Evolutionary conservation across 1,140 invertebrate genomes (phyloP).

Genomic region (Heliothis subflexa): DNA sequence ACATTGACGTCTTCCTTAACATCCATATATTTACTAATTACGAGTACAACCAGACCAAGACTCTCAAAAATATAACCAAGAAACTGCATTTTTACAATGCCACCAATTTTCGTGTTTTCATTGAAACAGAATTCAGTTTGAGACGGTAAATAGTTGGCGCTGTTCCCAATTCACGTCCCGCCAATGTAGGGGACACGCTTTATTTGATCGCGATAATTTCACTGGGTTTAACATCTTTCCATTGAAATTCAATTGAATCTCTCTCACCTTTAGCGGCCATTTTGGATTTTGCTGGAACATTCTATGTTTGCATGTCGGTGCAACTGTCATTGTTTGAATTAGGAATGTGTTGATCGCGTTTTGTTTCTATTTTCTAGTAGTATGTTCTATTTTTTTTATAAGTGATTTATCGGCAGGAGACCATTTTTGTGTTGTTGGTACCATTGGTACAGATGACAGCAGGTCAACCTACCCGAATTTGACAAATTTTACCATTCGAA

Average conservation of each 20-base stretch:
- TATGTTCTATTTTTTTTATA: too few relatives aligned
- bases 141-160: conserved; percentile 22
- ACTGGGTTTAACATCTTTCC: conserved; percentile 1
- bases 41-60: too few relatives aligned
- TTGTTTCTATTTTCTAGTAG: too few relatives aligned
- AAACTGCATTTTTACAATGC: conserved; percentile 1
- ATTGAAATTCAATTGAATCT: conserved; percentile 12
- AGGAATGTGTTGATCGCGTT: not conserved
- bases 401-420: too few relatives aligned
- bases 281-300: too few relatives aligned
- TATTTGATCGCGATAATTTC: conserved; percentile 34
- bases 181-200: not conserved
- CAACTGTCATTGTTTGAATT: not conserved
- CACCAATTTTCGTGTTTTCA: conserved; percentile 12
- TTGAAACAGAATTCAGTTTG: conserved; percentile 35
- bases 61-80: not conserved
- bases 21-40: too few relatives aligned
- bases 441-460: too few relatives aligned
- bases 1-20: too few relatives aligned
- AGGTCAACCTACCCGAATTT: too few relatives aligned
- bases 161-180: not conserved
- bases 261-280: not conserved
- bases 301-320: too few relatives aligned
- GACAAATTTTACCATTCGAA: too few relatives aligned
- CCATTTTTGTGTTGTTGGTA: too few relatives aligned